Base-by-base conservation (phyloP, 2,113 vertebrate species). In the Nycticryphes semicollaris region DNA sequence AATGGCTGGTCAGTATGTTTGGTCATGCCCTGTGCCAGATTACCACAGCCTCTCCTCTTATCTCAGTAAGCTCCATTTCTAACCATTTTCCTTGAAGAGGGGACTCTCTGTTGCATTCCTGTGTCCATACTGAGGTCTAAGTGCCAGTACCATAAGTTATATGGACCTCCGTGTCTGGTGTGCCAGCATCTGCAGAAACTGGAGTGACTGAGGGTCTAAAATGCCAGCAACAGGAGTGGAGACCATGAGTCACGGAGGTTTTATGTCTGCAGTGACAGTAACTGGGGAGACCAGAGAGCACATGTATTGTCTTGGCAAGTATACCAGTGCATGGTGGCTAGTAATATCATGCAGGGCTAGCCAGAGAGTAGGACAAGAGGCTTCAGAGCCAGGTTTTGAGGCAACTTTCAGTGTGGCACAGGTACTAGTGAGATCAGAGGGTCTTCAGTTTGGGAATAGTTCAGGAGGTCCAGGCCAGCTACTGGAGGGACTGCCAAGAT, bases 231-330 rank as follows among this genome's bases (percentile, higher is more conserved):
- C 50, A 3, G 3, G 66, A 81, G 41, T 11, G 37, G 43, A 67
- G 43, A 25, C 27, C 4, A 0, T 25, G 43, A 75, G 31, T 33
- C 35, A 4, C 11, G 24, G 45, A 30, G 64, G 27, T 14, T 20
- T 15, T 43, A 63, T 48, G 7, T 27, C 51, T 33, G 74, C 30
- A 70, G 56, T 53, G 56, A 27, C 28, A 5, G 0, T n/a, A 14
- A 39, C 10, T n/a, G n/a, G 8, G 22, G 24, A 70, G 54, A 21
- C 9, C 0, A 2, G 30, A 30, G 27, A 10, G 20, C 0, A 0
- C 6, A 9, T 1, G 2, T 19, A 1, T 63, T 20, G 56, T 28
- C 22, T 74, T 51, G 69, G 51, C 43, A 48, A 23, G 56, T 7
- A 4, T 51, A 37, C 43, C 54, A 27, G 27, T 3, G 14, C n/a